These are phyloP conservation scores for Trachemys scripta DNA, from an alignment of 2,113 vertebrate genomes.

Conservation along the genomic window DNA sequence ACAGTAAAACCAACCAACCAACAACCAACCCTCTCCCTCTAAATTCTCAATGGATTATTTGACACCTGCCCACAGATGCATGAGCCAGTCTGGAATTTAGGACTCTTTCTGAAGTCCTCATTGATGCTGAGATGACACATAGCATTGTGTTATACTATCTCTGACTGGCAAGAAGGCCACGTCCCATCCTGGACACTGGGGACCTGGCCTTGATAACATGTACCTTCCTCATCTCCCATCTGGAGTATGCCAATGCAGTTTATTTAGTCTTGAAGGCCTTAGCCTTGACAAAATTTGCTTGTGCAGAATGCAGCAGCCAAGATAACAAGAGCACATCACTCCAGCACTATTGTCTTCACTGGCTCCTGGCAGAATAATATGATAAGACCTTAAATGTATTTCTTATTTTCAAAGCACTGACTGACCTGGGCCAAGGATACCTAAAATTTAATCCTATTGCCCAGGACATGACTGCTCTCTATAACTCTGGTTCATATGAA, in stretches of 20 bases:
- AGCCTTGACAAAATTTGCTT: neutral
- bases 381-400: too few species aligned
- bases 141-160: neutral
- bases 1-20: too few species aligned
- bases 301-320: too few species aligned
- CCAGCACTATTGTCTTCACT: too few species aligned
- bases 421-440: neutral
- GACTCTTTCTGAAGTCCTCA: neutral
- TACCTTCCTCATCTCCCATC: neutral
- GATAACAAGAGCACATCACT: too few species aligned
- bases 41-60: neutral
- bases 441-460: neutral
- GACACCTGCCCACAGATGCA: neutral
- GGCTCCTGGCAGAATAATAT: too few species aligned
- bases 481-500: neutral
- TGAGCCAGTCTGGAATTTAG: neutral
- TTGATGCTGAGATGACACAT: neutral
- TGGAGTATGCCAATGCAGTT: neutral
- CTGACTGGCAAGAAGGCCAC: neutral
- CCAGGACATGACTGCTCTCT: neutral
- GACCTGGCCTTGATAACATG: neutral
- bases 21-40: too few species aligned
- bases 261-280: neutral
- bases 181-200: neutral
- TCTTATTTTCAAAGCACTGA: neutral